These are phyloP conservation scores for Catharus ustulatus DNA, from an alignment of 2,797 vertebrate genomes.

Conservation along the genomic window DNA sequence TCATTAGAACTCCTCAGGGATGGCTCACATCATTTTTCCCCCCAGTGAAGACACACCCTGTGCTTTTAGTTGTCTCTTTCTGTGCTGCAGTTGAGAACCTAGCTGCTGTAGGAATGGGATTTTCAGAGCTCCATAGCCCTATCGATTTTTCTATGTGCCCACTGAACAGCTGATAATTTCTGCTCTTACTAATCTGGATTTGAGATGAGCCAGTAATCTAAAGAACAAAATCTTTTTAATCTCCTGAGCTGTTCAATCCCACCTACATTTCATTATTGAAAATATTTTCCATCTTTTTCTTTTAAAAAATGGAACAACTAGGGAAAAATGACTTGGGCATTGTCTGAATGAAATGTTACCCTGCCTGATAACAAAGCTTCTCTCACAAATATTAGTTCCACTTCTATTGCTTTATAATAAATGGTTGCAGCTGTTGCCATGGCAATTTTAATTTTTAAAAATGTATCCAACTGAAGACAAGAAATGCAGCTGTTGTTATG, in stretches of 20 bases:
- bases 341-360: conserved; percentile 50
- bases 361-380: conserved; percentile 51
- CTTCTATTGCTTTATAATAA: conserved; percentile 70
- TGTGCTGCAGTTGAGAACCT: background rate
- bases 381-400: conserved; percentile 69
- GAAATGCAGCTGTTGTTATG: conserved; percentile 69
- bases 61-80: background rate
- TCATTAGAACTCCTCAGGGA: background rate
- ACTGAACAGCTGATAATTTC: conserved; percentile 15
- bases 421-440: conserved; percentile 77
- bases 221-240: conserved; percentile 35
- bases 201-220: conserved; percentile 20
- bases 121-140: background rate
- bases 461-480: conserved; percentile 67
- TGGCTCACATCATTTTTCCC: background rate
- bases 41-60: background rate
- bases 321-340: background rate
- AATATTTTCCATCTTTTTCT: conserved; percentile 30
- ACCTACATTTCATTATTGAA: conserved; percentile 40
- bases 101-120: background rate
- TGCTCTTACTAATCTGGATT: conserved; percentile 41
- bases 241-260: conserved; percentile 19
- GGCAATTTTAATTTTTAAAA: conserved; percentile 73
- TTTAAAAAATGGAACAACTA: conserved; percentile 4
- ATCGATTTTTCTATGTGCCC: background rate